phyloP scores from a whole-genome alignment of 1,140 invertebrate genomes.

The Drosophila nikananu region DNA sequence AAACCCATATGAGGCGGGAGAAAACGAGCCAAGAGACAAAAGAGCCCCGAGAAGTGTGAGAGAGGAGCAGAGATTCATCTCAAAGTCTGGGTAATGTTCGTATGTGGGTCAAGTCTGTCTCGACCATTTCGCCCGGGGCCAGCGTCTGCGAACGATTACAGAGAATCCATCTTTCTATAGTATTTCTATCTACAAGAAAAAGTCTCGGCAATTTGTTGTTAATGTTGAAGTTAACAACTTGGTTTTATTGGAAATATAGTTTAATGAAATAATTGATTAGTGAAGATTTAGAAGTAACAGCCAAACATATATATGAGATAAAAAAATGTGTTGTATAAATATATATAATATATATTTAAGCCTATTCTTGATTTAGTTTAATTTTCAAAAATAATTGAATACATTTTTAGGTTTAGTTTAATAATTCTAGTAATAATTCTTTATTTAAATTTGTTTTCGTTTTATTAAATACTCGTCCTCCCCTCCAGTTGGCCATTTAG shows the following conservation, averaged over 20 bases:
- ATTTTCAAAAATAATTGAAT: neutral
- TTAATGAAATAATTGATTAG: neutral
- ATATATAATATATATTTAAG: no score
- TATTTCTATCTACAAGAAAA: neutral
- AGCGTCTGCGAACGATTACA: neutral
- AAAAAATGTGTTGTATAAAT: no score
- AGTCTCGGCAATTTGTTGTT: neutral
- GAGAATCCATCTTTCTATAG: neutral
- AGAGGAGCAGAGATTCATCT: constrained; percentile 25
- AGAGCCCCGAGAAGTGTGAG: constrained; percentile 41
- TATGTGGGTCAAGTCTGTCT: constrained; percentile 61
- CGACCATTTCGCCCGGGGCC: constrained; percentile 11
- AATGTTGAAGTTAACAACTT: neutral
- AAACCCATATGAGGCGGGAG: constrained; percentile 30
- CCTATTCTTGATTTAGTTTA: neutral
- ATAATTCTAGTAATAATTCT: no score
- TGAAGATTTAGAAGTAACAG: neutral
- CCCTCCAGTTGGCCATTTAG: neutral
- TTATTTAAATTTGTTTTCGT: neutral
- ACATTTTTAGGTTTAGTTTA: neutral
- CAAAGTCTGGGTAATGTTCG: constrained; percentile 35
- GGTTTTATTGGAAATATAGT: no score
- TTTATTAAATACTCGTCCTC: neutral
- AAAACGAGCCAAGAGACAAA: constrained; percentile 44
- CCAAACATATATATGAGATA: no score